phyloP scores from a whole-genome alignment of 2,113 vertebrate genomes.

The Rattus norvegicus region GRCr8 NC_086020.1:11043501-11044000 shows the following conservation, averaged over 20 bases:
- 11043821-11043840: neutral
- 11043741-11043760: neutral
- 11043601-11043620: neutral
- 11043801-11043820: neutral
- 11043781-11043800: neutral
- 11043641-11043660: neutral
- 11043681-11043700: neutral
- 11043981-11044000: constrained; percentile 33
- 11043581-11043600: neutral
- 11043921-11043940: neutral
- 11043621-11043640: too few relatives aligned
- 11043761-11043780: neutral
- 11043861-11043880: neutral
- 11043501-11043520: neutral
- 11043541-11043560: neutral
- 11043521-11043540: neutral
- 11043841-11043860: constrained; percentile 18
- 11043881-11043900: neutral
- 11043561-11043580: neutral
- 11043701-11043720: neutral
- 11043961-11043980: neutral
- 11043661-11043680: neutral
- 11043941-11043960: constrained; percentile 42
- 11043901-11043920: neutral
- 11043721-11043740: neutral